phyloP scores from a whole-genome alignment of 35 echinoderm and acorn worm genomes.

The Patiria miniata region DNA sequence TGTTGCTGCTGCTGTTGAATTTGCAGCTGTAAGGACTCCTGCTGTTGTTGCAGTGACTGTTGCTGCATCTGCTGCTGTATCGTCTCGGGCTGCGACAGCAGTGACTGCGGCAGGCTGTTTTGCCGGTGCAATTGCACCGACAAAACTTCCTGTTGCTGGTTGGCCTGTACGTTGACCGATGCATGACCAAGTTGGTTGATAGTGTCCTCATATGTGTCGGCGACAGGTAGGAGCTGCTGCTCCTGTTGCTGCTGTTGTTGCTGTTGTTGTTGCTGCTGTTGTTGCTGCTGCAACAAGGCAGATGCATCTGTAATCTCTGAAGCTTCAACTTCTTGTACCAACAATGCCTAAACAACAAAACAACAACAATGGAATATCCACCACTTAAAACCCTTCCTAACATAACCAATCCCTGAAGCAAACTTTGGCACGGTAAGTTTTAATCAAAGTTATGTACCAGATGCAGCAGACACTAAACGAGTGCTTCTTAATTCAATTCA shows the following conservation, averaged over 20 bases:
- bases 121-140: background rate
- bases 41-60: slow-evolving; percentile 24
- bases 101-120: background rate
- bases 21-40: slow-evolving; percentile 29
- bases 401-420: too few species aligned
- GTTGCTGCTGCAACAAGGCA: background rate
- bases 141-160: background rate
- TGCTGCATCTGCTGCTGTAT: background rate
- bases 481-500: too few species aligned
- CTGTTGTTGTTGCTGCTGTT: background rate
- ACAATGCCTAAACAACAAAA: too few species aligned
- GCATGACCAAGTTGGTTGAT: background rate
- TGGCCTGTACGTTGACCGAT: background rate
- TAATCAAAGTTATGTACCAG: too few species aligned
- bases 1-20: slow-evolving; percentile 52
- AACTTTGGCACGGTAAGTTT: too few species aligned
- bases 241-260: background rate
- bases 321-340: too few species aligned
- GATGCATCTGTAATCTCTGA: too few species aligned
- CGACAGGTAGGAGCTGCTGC: too few species aligned
- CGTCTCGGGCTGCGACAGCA: background rate
- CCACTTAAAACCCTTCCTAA: too few species aligned
- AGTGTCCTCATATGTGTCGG: too few species aligned
- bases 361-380: too few species aligned
- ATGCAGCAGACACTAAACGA: too few species aligned